Evolutionary conservation across 2,888 invertebrate species (phyloP), one percentile per base, ranked within the genome.

Genomic region (Drosophila affinis): DNA sequence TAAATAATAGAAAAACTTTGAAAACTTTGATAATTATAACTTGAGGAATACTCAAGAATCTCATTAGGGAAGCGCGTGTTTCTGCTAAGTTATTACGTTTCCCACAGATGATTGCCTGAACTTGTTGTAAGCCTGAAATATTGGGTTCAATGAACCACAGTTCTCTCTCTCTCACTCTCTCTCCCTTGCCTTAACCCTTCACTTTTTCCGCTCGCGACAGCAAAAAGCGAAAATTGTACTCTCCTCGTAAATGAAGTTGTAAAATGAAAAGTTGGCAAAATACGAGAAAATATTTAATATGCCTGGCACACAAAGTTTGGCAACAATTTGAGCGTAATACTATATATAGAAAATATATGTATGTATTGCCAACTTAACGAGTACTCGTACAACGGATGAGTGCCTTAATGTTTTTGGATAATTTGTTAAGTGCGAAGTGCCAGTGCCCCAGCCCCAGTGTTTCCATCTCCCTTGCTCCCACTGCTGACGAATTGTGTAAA

Each of bases 401-500:
- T 65, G 54, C 54, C 21, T 44, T 12, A 32, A 10, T 53, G 67
- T 65, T 45, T 39, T 14, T 14, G 39, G 34, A 45, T 57, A 34
- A 58, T 39, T 68, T 52, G 70, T 59, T 58, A 39, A 68, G 59
- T 34, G 46, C n/a, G 21, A 69, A 39, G 32, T 45, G 51, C 14
- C 47, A 39, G 48, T 34, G 14, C 12, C 12, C 6, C 14, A 14
- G 14, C 6, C 39, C 2, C 10, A 12, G 6, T 9, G 2, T 6
- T 0, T 12, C 39, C 7, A 14, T n/a, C n/a, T n/a, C 39, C n/a
- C 39, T 39, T 39, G 39, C 14, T n/a, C n/a, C n/a, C n/a, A 39
- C 39, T 6, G 49, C 79, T 55, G 59, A 67, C 69, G 78, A 71
- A 67, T 62, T 70, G 76, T 55, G 53, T 39, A 84, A 81, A 84